Percentiles rank a stretch among this genome's conserved stretches.
Conservation (phyloP, 2,113 vertebrate genomes). For the Okapia johnstoni region DNA sequence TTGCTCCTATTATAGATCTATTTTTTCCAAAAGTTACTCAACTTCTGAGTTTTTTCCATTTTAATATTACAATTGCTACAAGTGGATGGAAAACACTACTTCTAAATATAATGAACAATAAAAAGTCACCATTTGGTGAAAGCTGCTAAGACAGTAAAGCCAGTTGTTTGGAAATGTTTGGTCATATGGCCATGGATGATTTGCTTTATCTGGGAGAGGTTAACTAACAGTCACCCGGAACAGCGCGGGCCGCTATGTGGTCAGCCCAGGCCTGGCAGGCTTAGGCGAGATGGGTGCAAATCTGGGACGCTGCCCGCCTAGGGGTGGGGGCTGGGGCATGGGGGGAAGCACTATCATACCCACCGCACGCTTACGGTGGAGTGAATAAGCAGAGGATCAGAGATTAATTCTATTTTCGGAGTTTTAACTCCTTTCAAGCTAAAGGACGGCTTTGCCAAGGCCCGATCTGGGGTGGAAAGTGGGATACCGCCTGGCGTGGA, state of each 20-base stretch:
- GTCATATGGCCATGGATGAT: not conserved
- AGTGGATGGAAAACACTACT: not conserved
- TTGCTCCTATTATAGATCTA: not conserved
- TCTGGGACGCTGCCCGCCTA: not conserved
- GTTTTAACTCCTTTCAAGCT: not conserved
- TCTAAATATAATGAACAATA: not conserved
- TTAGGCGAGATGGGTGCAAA: not conserved
- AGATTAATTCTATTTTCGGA: not conserved
- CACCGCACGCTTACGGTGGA: not conserved
- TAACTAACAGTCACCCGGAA: not conserved
- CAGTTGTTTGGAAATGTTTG: not conserved
- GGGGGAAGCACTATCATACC: not conserved
- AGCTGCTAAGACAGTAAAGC: not conserved
- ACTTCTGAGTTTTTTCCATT: not conserved
- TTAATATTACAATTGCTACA: not conserved
- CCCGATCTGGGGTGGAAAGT: not conserved
- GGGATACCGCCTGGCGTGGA: not conserved
- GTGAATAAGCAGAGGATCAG: not conserved
- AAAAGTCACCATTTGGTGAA: not conserved
- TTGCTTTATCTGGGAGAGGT: not conserved
- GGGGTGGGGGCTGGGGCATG: not conserved
- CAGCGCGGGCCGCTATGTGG: not conserved
- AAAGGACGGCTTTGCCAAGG: not conserved
- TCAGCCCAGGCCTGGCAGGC: not conserved
- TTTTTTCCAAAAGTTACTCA: not conserved